Evolutionary conservation across 2,888 invertebrate species (phyloP), one percentile per base, ranked within the genome.

Genomic region (Pseudococcus viburni): DNA sequence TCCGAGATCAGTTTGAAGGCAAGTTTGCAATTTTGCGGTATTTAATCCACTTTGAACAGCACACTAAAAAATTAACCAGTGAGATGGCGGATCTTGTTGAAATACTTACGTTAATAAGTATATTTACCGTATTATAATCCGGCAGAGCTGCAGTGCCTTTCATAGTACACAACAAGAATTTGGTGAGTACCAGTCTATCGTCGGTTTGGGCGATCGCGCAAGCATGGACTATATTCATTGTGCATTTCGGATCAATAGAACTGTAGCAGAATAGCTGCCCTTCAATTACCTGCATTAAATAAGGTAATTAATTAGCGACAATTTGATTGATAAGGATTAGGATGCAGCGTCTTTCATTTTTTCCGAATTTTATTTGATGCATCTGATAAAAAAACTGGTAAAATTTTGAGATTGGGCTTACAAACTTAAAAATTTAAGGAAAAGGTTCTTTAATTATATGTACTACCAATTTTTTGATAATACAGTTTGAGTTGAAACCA

Each of bases 101-200:
- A 42, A 42, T 42, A 42, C 5, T 7, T 42, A 5, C 42, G 42
- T 0, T 9, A 7, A 42, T 8, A 5, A 42, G 8, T 42, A 42
- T 42, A 51, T 51, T 77, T 83, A 83, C 80, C 46, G 80, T 26
- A 17, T 83, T 83, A 46, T 46, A 83, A 33, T 83, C 80, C 0
- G 80, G 80, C 0, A 83, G 19, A 0, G 46, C 80, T 19, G 39
- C 80, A 0, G 80, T 83, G n/a, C 80, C 46, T 9, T 6, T 42
- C 80, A 83, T 83, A 19, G 80, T 83, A 15, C 80, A 83, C 1
- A 19, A 46, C n/a, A 83, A 12, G 22, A 83, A 83, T 46, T 83
- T 46, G 1, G 19, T 19, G 1, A 83, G 19, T 46, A 19, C 19
- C 5, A 46, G n/a, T 46, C 26, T 46, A 46, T 83, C 46, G 8